phyloP scores from a whole-genome alignment of 2,797 vertebrate species.

The Pantherophis alleghaniensis region DNA sequence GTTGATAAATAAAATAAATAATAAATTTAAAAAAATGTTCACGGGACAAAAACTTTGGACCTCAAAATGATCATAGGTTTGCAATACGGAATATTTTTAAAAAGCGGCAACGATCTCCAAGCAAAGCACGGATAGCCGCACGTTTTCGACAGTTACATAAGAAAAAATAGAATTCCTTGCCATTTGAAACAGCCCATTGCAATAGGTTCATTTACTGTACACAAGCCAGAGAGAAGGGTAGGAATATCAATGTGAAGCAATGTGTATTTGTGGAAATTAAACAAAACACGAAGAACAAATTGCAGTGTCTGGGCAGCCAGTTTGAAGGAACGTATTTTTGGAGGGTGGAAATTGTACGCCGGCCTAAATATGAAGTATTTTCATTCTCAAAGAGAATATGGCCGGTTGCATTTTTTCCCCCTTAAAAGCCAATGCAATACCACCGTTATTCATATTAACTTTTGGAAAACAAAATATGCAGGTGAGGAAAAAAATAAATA shows the following conservation, averaged over 20 bases:
- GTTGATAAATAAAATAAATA: no score
- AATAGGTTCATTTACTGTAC: neutral
- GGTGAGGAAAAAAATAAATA: neutral
- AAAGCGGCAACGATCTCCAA: neutral
- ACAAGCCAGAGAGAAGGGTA: neutral
- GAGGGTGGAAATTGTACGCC: neutral
- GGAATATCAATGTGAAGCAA: neutral
- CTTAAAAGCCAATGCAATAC: neutral
- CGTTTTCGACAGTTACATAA: neutral
- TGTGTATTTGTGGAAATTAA: neutral
- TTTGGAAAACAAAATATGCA: neutral
- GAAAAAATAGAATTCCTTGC: neutral
- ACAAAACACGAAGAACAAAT: neutral
- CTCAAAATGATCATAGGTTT: neutral
- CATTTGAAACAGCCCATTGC: neutral
- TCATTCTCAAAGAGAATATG: neutral
- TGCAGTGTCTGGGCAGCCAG: neutral
- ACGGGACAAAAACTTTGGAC: neutral
- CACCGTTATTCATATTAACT: neutral
- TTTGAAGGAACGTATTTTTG: neutral
- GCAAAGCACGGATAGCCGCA: neutral
- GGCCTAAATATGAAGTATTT: neutral
- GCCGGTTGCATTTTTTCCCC: fast-evolving
- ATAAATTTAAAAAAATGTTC: no score
- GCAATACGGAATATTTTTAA: neutral